These are phyloP conservation scores for Odontamblyopus lacepedii DNA, from an alignment of 2,797 vertebrate species.

Conservation along the genomic window DNA sequence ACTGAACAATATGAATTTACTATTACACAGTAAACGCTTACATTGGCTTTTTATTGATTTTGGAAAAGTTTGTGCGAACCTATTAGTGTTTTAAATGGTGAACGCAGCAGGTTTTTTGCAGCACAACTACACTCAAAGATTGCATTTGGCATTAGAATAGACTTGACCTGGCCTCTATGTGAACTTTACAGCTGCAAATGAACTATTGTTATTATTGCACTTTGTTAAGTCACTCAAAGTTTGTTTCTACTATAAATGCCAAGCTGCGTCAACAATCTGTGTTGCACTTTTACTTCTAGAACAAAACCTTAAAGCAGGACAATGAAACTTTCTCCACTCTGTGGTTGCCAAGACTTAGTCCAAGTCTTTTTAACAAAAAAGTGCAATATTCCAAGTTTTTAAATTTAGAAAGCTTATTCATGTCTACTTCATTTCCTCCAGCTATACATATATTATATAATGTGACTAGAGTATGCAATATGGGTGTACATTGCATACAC, in stretches of 20 bases:
- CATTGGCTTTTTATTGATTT: slow-evolving; percentile 56
- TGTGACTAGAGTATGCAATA: too few species aligned
- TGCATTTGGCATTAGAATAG: slow-evolving; percentile 27
- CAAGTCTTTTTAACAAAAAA: not conserved
- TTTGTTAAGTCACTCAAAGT: slow-evolving; percentile 16
- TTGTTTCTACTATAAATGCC: slow-evolving; percentile 29
- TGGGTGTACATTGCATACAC: too few species aligned
- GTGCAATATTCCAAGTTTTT: not conserved
- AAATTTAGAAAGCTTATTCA: not conserved
- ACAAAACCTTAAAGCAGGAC: not conserved
- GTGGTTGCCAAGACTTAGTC: not conserved
- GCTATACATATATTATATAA: too few species aligned
- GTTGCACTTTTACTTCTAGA: not conserved
- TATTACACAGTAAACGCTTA: slow-evolving; percentile 53
- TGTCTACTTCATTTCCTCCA: not conserved
- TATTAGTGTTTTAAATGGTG: slow-evolving; percentile 57
- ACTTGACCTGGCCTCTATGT: slow-evolving; percentile 19
- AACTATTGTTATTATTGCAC: slow-evolving; percentile 19
- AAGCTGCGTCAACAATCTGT: slow-evolving; percentile 19
- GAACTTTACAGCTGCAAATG: slow-evolving; percentile 25
- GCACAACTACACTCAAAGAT: slow-evolving; percentile 15
- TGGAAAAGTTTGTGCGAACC: slow-evolving; percentile 53
- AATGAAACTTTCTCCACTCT: not conserved
- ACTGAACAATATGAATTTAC: slow-evolving; percentile 60
- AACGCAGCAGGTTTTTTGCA: slow-evolving; percentile 46